Evolutionary conservation across 2,113 vertebrate genomes (phyloP).

Genomic region (Gallinago paraguaiae): DNA sequence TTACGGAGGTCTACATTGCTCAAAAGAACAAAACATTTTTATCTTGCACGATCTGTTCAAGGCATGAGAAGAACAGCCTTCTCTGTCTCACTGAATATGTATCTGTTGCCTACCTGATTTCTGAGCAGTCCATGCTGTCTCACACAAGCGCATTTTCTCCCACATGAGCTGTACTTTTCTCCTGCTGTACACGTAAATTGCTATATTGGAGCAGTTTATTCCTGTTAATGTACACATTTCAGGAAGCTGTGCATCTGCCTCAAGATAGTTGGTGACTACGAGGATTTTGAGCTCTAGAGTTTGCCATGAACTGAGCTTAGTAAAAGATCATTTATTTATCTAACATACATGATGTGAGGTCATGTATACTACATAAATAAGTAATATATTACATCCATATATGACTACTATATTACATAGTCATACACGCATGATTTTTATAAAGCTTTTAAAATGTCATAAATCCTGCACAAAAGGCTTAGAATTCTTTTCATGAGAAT

Average conservation of each 20-base stretch:
- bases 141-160: background rate
- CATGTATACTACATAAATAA: background rate
- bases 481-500: background rate
- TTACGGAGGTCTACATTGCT: background rate
- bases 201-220: background rate
- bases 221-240: rapidly evolving
- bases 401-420: background rate
- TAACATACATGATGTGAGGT: background rate
- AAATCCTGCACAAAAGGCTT: background rate
- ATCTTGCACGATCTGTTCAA: background rate
- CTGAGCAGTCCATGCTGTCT: background rate
- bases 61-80: background rate
- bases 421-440: background rate
- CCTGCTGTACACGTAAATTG: background rate
- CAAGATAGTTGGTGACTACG: background rate
- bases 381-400: background rate
- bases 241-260: background rate
- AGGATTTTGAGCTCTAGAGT: background rate
- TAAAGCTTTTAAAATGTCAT: background rate
- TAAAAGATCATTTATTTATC: background rate
- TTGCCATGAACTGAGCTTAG: background rate
- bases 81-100: background rate
- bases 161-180: background rate
- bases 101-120: background rate
- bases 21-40: background rate